Evolutionary conservation across 1,140 invertebrate genomes (phyloP), one percentile per base, ranked within the genome.

Genomic region (Zaprionus nigranus): DNA sequence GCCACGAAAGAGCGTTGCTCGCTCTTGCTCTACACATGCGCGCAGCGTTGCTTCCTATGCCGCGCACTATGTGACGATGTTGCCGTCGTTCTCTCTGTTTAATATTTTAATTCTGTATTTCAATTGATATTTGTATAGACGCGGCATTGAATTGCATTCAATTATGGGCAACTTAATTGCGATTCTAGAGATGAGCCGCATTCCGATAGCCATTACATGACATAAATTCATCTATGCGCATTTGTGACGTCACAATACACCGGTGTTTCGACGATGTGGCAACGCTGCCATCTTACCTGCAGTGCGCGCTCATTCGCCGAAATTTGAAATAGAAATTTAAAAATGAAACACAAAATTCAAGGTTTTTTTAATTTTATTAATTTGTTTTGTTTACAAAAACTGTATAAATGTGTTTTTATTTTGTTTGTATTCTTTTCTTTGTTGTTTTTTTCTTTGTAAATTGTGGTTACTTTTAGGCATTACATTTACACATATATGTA

Each of bases 361-460:
- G 0, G 40, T n/a, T 43, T 53, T 82, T 79, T 82, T 13, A 12
- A 12, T 75, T 80, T 84, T 56, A 71, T 84, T 84, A 58, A 72
- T 73, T 81, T 74, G 73, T 78, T 85, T 84, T 75, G 24, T 58
- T 70, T 75, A 84, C 82, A 84, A 84, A 83, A 84, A 53, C 75
- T 81, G 82, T 84, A 84, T 78, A 84, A 85, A 84, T 72, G 20
- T 43, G 40, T 68, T 78, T 75, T 40, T 30, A 34, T 59, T 64
- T 69, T 62, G 30, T 79, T 82, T 63, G 56, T 73, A 49, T 64
- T 59, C 34, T 17, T 68, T 46, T 22, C 64, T 56, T 60, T 72
- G 57, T 64, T 26, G 24, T 1, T 26, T 26, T 6, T 59, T 34
- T 46, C 17, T 65, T 81, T 78, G 81, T 78, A 78, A 72, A 81